Base-by-base conservation (phyloP, 2,888 invertebrate species). In the Tortricodes alternella region DNA sequence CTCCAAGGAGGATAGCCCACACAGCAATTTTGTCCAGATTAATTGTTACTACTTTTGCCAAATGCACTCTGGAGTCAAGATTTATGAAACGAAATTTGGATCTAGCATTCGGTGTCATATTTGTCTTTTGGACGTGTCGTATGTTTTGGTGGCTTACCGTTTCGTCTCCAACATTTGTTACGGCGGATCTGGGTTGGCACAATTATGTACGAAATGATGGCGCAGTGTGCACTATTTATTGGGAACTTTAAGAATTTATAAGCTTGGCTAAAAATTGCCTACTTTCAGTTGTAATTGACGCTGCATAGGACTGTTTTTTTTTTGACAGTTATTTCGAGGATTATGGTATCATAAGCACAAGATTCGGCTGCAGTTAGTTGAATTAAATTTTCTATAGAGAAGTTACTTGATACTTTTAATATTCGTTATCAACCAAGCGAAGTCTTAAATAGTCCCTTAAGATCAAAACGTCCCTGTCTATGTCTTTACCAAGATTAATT, bases 21-120 rank as follows among this genome's bases (percentile, higher is more conserved):
- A 67, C 71, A 66, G 67, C 74, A 76, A 73, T 76, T 78, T 72
- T 68, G 72, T 71, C 70, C 67, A 80, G 80, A 85, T 85, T 85
- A 85, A 85, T 85, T 83, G 82, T 77, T 69, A 78, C 80, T 78
- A 80, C 78, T 83, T 84, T 79, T 83, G 85, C 83, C 84, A 85
- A 85, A 84, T 82, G 75, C 69, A 79, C 72, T 73, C 62, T 70
- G 71, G 73, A 72, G 68, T 72, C 67, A 63, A 65, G 73, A 80
- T 82, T 80, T 80, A 80, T 62, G 71, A 63, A 57, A 58, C 53
- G 65, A 69, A 66, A 68, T 76, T 74, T 68, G 68, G 67, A 67
- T 63, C 66, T 74, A 50, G 38, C 46, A 50, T 46, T 51, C 27
- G 34, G 56, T 38, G 56, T 49, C 50, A 56, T 56, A 56, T 56